Evolutionary conservation across 1,140 invertebrate genomes (phyloP).

Genomic region (Phocides pigmalion): DNA sequence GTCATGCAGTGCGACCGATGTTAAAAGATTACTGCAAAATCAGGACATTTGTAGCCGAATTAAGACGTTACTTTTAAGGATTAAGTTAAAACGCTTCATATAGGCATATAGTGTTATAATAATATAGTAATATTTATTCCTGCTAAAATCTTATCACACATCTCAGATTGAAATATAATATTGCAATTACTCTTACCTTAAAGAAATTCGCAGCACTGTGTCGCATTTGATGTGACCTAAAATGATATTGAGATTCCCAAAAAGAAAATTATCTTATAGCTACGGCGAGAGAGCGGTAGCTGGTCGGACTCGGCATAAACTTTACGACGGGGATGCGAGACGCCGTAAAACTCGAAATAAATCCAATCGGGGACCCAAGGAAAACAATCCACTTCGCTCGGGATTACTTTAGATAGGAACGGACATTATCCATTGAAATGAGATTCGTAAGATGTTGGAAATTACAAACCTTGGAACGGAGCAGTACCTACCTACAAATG

Average conservation of each 20-base stretch:
- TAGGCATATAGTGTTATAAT: too few species aligned
- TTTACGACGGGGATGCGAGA: constrained; percentile 78
- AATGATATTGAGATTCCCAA: constrained; percentile 22
- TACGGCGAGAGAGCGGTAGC: constrained; percentile 61
- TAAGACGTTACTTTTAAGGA: too few species aligned
- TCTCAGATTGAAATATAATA: too few species aligned
- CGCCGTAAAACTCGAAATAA: constrained; percentile 78
- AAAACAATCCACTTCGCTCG: constrained; percentile 75
- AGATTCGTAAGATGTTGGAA: constrained; percentile 21
- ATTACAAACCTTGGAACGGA: constrained; percentile 8
- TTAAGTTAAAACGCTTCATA: too few species aligned
- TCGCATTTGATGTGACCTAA: neutral
- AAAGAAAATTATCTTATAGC: constrained; percentile 29
- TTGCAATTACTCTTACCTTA: too few species aligned
- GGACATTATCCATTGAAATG: constrained; percentile 33
- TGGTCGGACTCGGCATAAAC: constrained; percentile 62
- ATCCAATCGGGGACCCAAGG: constrained; percentile 71
- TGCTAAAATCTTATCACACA: too few species aligned
- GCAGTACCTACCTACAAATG: neutral
- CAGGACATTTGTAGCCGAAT: too few species aligned
- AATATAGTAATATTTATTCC: too few species aligned
- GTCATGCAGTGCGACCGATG: too few species aligned
- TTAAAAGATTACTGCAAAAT: too few species aligned
- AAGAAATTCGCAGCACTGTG: neutral
- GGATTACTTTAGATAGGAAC: constrained; percentile 62